Evolutionary conservation across 2,888 invertebrate species (phyloP).

Genomic region (Hypselothyrea guttata): DNA sequence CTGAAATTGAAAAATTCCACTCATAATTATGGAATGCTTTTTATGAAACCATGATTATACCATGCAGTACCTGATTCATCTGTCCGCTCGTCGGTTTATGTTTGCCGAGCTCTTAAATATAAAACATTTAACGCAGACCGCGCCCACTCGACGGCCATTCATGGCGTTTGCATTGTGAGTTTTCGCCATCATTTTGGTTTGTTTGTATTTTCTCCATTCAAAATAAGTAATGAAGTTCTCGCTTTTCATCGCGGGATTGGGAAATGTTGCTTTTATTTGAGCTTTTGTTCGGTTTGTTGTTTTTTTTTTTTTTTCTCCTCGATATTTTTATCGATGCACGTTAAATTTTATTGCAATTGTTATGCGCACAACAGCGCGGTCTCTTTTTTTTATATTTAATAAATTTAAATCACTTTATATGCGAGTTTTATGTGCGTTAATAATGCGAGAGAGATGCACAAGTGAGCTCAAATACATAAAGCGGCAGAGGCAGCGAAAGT

Average conservation of each 20-base stretch:
- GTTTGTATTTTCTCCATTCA: slow-evolving; percentile 54
- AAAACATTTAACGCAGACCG: slow-evolving; percentile 64
- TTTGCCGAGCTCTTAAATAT: slow-evolving; percentile 67
- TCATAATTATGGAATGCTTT: slow-evolving; percentile 42
- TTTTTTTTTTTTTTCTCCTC: slow-evolving; percentile 31
- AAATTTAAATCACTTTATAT: slow-evolving; percentile 77
- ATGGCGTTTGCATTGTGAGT: slow-evolving; percentile 52
- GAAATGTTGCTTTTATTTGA: slow-evolving; percentile 62
- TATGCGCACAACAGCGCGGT: slow-evolving; percentile 71
- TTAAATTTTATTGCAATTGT: slow-evolving; percentile 78
- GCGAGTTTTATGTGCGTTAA: slow-evolving; percentile 76
- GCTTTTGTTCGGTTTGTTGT: no score
- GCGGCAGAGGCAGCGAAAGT: not conserved
- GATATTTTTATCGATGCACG: slow-evolving; percentile 75
- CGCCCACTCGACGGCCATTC: slow-evolving; percentile 36
- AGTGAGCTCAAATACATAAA: slow-evolving; percentile 28
- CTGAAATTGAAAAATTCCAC: slow-evolving; percentile 66
- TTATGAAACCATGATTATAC: slow-evolving; percentile 39
- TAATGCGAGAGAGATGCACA: slow-evolving; percentile 51
- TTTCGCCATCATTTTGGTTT: slow-evolving; percentile 57
- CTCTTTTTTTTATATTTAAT: slow-evolving; percentile 69
- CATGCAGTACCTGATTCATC: no score
- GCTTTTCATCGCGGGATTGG: slow-evolving; percentile 30
- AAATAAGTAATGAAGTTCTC: slow-evolving; percentile 72
- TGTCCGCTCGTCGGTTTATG: slow-evolving; percentile 8